phyloP scores from a whole-genome alignment of 2,888 invertebrate species.

The Drosophila fungiperda region DNA sequence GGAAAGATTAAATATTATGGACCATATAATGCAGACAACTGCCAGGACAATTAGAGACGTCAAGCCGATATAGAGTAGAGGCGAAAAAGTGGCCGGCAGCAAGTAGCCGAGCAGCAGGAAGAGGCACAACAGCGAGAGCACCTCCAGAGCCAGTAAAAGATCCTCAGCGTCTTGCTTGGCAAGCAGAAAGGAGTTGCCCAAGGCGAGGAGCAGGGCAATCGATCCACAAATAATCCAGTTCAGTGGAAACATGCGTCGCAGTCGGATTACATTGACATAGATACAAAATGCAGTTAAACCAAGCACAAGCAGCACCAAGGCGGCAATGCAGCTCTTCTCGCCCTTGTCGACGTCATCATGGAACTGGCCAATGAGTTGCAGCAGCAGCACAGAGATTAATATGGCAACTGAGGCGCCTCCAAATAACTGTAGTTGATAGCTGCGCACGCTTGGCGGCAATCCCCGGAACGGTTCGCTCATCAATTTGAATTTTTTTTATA shows the following conservation, averaged over 20 bases:
- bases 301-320: conserved; percentile 4
- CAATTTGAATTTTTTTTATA: conserved; percentile 21
- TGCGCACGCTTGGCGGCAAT: conserved; percentile 10
- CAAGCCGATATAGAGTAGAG: conserved; percentile 11
- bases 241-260: conserved; percentile 44
- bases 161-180: not conserved
- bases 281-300: conserved; percentile 34
- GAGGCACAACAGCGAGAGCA: conserved; percentile 35
- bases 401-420: conserved; percentile 40
- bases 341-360: not conserved
- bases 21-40: not conserved
- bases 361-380: conserved; percentile 10
- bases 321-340: not conserved
- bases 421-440: conserved; percentile 38
- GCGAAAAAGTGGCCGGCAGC: conserved; percentile 20
- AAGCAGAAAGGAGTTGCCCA: conserved; percentile 42
- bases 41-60: not conserved
- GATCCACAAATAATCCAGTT: conserved; percentile 51
- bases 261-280: conserved; percentile 31
- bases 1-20: not conserved
- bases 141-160: conserved; percentile 30
- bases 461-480: conserved; percentile 44
- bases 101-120: conserved; percentile 39
- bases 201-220: conserved; percentile 32
- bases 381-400: conserved; percentile 9